Evolutionary conservation across 2,888 invertebrate species (phyloP), one percentile per base, ranked within the genome.

Genomic region (Andrena haemorrhoa): DNA sequence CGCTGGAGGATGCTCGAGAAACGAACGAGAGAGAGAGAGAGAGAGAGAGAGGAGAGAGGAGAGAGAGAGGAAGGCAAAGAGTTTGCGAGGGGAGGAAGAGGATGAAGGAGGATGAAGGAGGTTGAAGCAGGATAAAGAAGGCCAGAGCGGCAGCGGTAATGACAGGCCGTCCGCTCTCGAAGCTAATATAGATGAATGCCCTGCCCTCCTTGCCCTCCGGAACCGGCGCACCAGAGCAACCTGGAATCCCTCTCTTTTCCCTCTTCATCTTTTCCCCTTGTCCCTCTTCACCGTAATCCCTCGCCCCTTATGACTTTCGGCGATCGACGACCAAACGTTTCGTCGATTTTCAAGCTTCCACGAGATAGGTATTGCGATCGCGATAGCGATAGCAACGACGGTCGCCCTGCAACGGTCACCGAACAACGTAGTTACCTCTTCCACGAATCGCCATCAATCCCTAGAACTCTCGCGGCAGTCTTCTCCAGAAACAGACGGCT

Each of bases 131-230:
- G 84, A 75, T 72, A 80, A 82, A 84, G 85, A 81, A 80, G 86
- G 76, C 75, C 81, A 66, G 73, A 91, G 91, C 92, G 93, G 93
- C 92, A 90, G 91, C 93, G 93, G 92, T 94, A 94, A 94, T 94
- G 93, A 94, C 94, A 94, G 93, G 92, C 94, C 93, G 93, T 92
- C 91, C 92, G 93, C 92, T 94, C 92, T 93, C 93, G 93, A 91
- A 94, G 94, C 94, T 94, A 94, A 94, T 94, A 93, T 93, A 94
- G 93, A 94, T 93, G 93, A 94, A 93, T 94, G 94, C 94, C 91
- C 92, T 92, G 92, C 92, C 93, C 93, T 92, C 91, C 91, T 92
- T 92, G 92, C 92, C 92, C 92, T 90, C 90, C 91, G 92, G 93
- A 89, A 89, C 90, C 73, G 80, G 83, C 83, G 83, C 76, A 51